Evolutionary conservation across 2,113 vertebrate species (phyloP), one percentile per base, ranked within the genome.

Genomic region (Gallinago jamesoni): DNA sequence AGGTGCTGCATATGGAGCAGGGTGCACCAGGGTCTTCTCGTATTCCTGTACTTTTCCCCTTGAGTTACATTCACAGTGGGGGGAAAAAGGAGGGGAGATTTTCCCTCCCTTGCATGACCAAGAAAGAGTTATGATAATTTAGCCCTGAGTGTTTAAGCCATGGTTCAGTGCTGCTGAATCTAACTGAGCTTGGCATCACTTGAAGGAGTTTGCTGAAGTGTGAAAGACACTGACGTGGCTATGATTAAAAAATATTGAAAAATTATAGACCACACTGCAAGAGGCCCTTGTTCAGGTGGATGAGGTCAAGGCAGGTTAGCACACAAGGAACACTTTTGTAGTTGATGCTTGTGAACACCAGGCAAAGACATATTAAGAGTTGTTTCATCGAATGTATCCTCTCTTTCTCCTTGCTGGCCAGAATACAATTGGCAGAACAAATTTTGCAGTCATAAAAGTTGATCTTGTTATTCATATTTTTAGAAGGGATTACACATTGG

Each of bases 191-290:
- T 96, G 95, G 95, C 92, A 96, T 57, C 74, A 70, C 89, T 87
- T 96, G 96, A 97, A 97, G 95, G 96, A 96, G 74, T 41, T 89
- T 96, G 87, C 74, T 92, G 92, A 82, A 95, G 89, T 94, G 90
- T 96, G 92, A 96, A 96, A 95, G 94, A 74, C 91, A 94, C 35
- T 94, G 87, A 94, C 6, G 2, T 89, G 55, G 45, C 45, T 92
- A 84, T 85, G 89, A 96, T 95, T 94, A 91, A 79, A 95, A 95
- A 91, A 18, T 85, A 89, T 52, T 89, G 87, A 91, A 95, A 93
- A 92, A 94, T 95, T 87, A 93, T 30, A 89, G 70, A 63, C 70
- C 33, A 48, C 52, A 41, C 52, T 75, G 76, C 48, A 88, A 94
- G 90, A 93, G 33, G 64, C 64, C 37, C 45, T 89, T 89, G 50